A percentile compares a stretch with the other conserved stretches of the same genome.
Evolutionary conservation across 2,888 invertebrate genomes (phyloP).

Genomic region (Emmelina monodactyla): DNA sequence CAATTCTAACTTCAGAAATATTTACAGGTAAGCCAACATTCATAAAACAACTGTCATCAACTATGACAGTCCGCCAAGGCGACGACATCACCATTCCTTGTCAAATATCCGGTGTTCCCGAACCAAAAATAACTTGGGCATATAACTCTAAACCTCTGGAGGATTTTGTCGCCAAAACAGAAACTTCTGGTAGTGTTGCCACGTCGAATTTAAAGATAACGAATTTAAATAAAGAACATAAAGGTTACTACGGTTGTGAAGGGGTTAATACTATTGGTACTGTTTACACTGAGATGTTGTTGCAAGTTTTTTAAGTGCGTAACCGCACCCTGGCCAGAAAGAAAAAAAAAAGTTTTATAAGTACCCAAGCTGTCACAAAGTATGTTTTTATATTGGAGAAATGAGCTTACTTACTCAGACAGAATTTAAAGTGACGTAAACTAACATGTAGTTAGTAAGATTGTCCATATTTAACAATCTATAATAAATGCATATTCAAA

Average conservation of each 20-base stretch:
- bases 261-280: constrained; percentile 31
- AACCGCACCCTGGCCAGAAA: too few relatives aligned
- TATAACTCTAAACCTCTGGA: constrained; percentile 29
- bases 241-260: constrained; percentile 43
- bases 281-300: constrained; percentile 28
- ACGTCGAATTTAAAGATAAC: constrained; percentile 29
- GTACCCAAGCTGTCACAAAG: too few relatives aligned
- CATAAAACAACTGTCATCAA: constrained; percentile 22
- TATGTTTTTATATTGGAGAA: too few relatives aligned
- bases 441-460: too few relatives aligned
- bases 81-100: constrained; percentile 35
- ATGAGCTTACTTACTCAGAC: too few relatives aligned
- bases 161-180: constrained; percentile 16
- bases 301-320: constrained; percentile 17
- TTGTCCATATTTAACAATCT: too few relatives aligned
- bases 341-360: too few relatives aligned
- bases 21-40: constrained; percentile 33
- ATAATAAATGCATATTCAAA: too few relatives aligned
- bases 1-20: neutral
- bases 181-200: constrained; percentile 11
- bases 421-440: too few relatives aligned
- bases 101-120: constrained; percentile 26
- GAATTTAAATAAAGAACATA: constrained; percentile 26
- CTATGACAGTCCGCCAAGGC: constrained; percentile 22
- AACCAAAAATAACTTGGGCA: constrained; percentile 28